Base-by-base conservation (phyloP, 2,888 invertebrate species). In the Silvanus unidentatus region DNA sequence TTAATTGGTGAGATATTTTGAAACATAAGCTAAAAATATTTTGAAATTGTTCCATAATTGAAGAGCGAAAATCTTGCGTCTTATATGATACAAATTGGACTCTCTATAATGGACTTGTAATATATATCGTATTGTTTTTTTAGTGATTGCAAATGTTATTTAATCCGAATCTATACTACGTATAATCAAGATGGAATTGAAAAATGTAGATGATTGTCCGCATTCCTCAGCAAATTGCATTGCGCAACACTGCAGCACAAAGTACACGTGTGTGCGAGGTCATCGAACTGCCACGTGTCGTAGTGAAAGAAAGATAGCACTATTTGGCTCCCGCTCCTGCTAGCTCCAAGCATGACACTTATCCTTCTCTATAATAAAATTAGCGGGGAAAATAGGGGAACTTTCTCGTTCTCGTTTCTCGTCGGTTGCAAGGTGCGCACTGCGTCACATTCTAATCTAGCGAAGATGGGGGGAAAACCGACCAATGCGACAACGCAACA, bases 221-320 rank as follows among this genome's bases (percentile, higher is more conserved):
- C 56, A 58, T 58, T 56, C 55, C 55, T 37, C 6, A 43, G 8
- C 50, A 50, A 51, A 55, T 49, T 49, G 49, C 56, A 60, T 61
- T 61, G 59, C 60, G 62, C 62, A 62, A 62, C 55, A 46, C 55
- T 54, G 57, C 55, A 57, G 58, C 51, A 52, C 49, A 53, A 53
- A 45, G 48, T 53, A 56, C 58, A 60, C 62, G 64, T 60, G 60
- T 62, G 56, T 52, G 55, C 52, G 59, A 55, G 64, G 63, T 64
- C 64, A 59, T 54, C 59, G 62, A 63, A 62, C 64, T 49, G 63
- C 62, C 64, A 64, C 63, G 64, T 64, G 64, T 64, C 58, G 48
- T 52, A 40, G 57, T 47, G 49, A 44, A 51, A 61, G 50, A 47
- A 49, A 59, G 61, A 63, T 42, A 44, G 55, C 42, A 42, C n/a